These are phyloP conservation scores for Spilosoma lubricipeda DNA, from an alignment of 2,888 invertebrate species.

Conservation along the genomic window DNA sequence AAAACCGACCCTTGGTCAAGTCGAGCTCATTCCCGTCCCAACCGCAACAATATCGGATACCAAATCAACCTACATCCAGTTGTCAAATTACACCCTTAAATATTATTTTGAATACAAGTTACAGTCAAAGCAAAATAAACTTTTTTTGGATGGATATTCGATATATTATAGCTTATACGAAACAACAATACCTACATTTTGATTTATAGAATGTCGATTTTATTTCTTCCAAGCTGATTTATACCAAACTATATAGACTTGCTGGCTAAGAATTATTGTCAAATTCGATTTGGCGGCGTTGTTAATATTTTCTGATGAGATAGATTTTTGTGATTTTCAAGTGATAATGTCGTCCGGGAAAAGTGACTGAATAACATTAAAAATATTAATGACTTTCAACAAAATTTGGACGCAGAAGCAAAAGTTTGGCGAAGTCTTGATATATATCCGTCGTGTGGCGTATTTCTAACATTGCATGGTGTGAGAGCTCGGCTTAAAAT, in stretches of 20 bases:
- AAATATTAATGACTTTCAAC: neutral
- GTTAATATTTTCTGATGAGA: too few species aligned
- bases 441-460: neutral
- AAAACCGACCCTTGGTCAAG: too few species aligned
- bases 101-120: neutral
- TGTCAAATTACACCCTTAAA: too few species aligned
- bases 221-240: neutral
- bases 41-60: too few species aligned
- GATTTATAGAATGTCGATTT: too few species aligned
- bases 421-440: neutral
- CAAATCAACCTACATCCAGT: too few species aligned
- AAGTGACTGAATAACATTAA: neutral
- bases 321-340: too few species aligned
- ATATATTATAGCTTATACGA: neutral
- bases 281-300: neutral
- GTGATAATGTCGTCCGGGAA: too few species aligned
- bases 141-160: neutral
- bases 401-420: neutral
- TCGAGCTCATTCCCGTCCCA: too few species aligned
- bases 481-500: neutral
- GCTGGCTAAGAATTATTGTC: neutral
- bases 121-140: neutral
- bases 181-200: neutral
- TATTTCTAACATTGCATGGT: neutral
- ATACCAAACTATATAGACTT: too few species aligned